Percentiles rank a stretch among this genome's conserved stretches.
These are phyloP conservation scores for Ectemnius cavifrons DNA, from an alignment of 2,888 invertebrate genomes.

Conservation along the genomic window DNA sequence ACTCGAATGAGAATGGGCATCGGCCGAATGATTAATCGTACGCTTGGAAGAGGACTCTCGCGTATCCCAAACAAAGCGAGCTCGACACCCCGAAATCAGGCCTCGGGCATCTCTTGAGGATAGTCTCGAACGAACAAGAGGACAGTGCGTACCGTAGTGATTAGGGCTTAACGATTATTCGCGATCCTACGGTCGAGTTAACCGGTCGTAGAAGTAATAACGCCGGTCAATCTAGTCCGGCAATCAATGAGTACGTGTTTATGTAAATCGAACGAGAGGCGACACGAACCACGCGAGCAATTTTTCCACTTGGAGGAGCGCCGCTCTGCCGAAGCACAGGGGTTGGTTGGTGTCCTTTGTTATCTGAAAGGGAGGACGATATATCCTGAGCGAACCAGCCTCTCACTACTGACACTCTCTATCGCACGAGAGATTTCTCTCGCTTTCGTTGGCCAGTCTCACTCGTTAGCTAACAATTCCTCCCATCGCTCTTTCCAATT, in stretches of 20 bases:
- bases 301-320: slow-evolving; percentile 55
- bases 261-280: slow-evolving; percentile 73
- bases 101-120: slow-evolving; percentile 24
- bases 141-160: slow-evolving; percentile 52
- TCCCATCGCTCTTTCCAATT: too few relatives aligned
- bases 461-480: too few relatives aligned
- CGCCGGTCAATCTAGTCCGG: slow-evolving; percentile 68
- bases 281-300: slow-evolving; percentile 68
- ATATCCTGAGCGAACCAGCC: slow-evolving; percentile 12
- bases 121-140: too few relatives aligned
- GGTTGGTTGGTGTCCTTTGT: slow-evolving; percentile 55
- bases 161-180: slow-evolving; percentile 61
- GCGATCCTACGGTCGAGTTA: slow-evolving; percentile 56
- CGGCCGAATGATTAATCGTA: slow-evolving; percentile 15
- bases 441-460: too few relatives aligned
- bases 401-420: slow-evolving; percentile 6
- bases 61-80: slow-evolving; percentile 31
- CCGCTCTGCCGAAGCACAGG: slow-evolving; percentile 20
- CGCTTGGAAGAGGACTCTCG: slow-evolving; percentile 19
- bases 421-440: slow-evolving; percentile 32
- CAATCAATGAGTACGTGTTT: slow-evolving; percentile 76
- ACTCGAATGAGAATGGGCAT: neutral
- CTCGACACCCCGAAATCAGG: slow-evolving; percentile 10
- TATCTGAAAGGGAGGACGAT: slow-evolving; percentile 54
- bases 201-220: slow-evolving; percentile 70